Percentiles rank a stretch among this genome's conserved stretches.
Evolutionary conservation across 1,140 invertebrate species (phyloP).

Genomic region (Neoseiulus cucumeris): DNA sequence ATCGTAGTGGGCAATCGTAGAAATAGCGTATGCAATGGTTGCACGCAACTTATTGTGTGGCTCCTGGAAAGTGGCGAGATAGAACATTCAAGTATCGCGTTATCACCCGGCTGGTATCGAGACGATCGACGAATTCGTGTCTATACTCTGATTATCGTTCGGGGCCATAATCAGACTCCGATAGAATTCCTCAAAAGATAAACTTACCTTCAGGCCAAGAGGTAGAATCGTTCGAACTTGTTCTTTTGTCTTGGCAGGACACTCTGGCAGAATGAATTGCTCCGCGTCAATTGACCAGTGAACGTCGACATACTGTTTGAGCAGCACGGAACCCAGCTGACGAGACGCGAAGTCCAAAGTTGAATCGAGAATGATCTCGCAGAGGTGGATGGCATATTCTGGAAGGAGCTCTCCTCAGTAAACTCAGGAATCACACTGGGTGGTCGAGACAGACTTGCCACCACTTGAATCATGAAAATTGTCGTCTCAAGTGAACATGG

Average conservation of each 20-base stretch:
- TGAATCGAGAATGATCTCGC: constrained; percentile 15
- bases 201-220: neutral
- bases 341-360: constrained; percentile 24
- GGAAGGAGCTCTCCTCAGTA: constrained; percentile 16
- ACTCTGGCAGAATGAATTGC: constrained; percentile 40
- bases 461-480: no score
- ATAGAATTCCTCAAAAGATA: neutral
- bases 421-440: no score
- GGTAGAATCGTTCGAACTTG: neutral
- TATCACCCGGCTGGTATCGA: no score
- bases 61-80: neutral
- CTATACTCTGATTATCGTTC: no score
- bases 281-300: constrained; percentile 44
- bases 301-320: constrained; percentile 51
- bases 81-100: no score
- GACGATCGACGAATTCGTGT: no score
- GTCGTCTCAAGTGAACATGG: no score
- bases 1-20: constrained; percentile 52
- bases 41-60: constrained; percentile 32
- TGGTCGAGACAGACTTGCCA: no score
- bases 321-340: constrained; percentile 47
- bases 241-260: constrained; percentile 25
- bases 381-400: neutral
- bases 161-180: no score
- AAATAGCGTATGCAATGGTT: constrained; percentile 50